phyloP scores from a whole-genome alignment of 2,888 invertebrate genomes.

The Metopia argyrocephala region DNA sequence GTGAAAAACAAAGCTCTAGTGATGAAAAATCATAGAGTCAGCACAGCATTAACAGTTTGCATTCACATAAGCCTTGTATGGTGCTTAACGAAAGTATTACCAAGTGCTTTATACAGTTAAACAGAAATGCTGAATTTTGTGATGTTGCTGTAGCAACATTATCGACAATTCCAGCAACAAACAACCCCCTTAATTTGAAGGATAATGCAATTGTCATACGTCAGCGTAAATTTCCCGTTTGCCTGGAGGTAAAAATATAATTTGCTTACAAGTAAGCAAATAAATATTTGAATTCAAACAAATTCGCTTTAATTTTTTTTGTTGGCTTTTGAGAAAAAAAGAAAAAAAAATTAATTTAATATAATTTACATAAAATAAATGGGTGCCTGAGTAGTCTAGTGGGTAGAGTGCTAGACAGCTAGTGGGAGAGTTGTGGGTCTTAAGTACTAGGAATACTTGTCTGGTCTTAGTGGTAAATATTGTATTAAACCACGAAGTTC shows the following conservation, averaged over 20 bases:
- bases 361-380: no score
- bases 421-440: no score
- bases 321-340: background rate
- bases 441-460: no score
- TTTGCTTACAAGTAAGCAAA: slow-evolving; percentile 24
- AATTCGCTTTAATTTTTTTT: background rate
- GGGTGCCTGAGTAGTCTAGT: no score
- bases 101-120: no score
- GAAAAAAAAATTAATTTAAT: background rate
- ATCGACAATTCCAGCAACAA: slow-evolving; percentile 23
- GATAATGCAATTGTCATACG: slow-evolving; percentile 52
- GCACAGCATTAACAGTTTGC: no score
- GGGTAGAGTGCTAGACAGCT: no score
- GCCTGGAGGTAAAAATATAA: slow-evolving; percentile 15
- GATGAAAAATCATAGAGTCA: background rate
- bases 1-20: slow-evolving; percentile 25
- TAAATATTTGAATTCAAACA: slow-evolving; percentile 8
- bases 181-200: slow-evolving; percentile 48
- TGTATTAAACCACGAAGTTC: no score
- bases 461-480: no score
- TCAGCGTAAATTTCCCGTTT: slow-evolving; percentile 30
- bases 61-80: no score
- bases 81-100: no score
- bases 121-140: slow-evolving; percentile 44
- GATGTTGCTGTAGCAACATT: slow-evolving; percentile 32